These are phyloP conservation scores for Hemithea aestivaria DNA, from an alignment of 2,888 invertebrate species.

Conservation along the genomic window DNA sequence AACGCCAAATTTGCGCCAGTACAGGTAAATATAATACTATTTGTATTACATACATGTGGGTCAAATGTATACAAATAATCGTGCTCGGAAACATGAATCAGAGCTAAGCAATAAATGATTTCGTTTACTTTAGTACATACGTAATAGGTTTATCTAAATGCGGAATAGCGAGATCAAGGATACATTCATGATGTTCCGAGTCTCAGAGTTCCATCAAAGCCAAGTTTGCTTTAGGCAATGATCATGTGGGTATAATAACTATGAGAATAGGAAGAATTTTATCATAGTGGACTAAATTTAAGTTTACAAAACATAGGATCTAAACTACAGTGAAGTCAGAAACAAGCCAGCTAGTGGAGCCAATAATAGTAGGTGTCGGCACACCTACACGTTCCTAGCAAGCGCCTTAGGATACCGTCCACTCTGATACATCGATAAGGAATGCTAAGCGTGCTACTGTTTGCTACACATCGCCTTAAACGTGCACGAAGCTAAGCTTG, in stretches of 20 bases:
- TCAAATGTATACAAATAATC: slow-evolving; percentile 5
- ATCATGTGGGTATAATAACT: too few relatives aligned
- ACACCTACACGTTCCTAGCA: slow-evolving; percentile 25
- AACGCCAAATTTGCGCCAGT: slow-evolving; percentile 47
- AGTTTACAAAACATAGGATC: too few relatives aligned
- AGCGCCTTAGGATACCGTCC: slow-evolving; percentile 20
- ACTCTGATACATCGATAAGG: slow-evolving; percentile 46
- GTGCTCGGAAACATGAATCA: not conserved
- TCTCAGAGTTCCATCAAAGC: too few relatives aligned
- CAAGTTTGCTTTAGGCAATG: too few relatives aligned
- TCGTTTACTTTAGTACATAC: too few relatives aligned
- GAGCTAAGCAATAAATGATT: not conserved
- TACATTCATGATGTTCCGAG: too few relatives aligned
- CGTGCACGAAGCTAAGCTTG: slow-evolving; percentile 29
- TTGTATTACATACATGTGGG: slow-evolving; percentile 14
- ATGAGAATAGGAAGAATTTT: too few relatives aligned
- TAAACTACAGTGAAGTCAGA: slow-evolving; percentile 2
- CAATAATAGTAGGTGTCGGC: slow-evolving; percentile 22
- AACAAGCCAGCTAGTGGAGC: slow-evolving; percentile 6
- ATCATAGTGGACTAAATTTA: too few relatives aligned
- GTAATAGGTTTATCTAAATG: too few relatives aligned
- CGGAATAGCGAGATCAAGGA: too few relatives aligned
- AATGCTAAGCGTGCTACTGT: slow-evolving; percentile 47
- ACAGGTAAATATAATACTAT: slow-evolving; percentile 35
- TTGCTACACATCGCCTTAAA: slow-evolving; percentile 42